phyloP scores from a whole-genome alignment of 53 echinoderm and acorn worm genomes.

The Apostichopus leukothele region DNA sequence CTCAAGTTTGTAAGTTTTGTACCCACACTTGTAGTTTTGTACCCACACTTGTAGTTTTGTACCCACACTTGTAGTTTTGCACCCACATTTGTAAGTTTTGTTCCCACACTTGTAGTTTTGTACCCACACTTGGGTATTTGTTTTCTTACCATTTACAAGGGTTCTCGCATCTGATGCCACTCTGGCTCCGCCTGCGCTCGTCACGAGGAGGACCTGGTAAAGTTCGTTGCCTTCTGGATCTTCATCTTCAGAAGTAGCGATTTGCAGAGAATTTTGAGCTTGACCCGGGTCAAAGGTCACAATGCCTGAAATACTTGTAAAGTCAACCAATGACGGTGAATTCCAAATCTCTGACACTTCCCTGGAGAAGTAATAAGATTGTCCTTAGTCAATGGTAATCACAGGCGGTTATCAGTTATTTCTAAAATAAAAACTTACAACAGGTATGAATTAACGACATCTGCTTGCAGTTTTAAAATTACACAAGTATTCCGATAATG shows the following conservation, averaged over 20 bases:
- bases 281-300: conserved; percentile 54
- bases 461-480: neutral
- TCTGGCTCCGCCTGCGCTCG: conserved; percentile 59
- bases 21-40: too few relatives aligned
- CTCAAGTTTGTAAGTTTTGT: too few relatives aligned
- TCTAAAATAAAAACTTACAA: too few relatives aligned
- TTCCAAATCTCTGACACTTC: conserved; percentile 82
- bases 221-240: conserved; percentile 72
- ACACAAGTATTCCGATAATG: neutral
- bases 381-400: too few relatives aligned
- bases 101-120: too few relatives aligned
- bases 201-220: conserved; percentile 58
- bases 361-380: conserved; percentile 32
- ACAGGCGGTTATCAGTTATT: too few relatives aligned
- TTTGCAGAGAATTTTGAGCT: conserved; percentile 19
- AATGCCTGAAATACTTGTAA: conserved; percentile 71
- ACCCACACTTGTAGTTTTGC: too few relatives aligned
- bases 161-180: conserved; percentile 26
- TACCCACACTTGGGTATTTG: too few relatives aligned
- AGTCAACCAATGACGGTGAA: conserved; percentile 71
- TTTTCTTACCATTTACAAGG: conserved; percentile 5
- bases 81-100: too few relatives aligned
- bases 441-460: neutral
- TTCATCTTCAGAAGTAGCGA: conserved; percentile 54
- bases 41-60: too few relatives aligned